A percentile compares a stretch with the other conserved stretches of the same genome.
phyloP scores from a whole-genome alignment of 2,113 vertebrate species.

The Phrynocephalus versicolor region DNA sequence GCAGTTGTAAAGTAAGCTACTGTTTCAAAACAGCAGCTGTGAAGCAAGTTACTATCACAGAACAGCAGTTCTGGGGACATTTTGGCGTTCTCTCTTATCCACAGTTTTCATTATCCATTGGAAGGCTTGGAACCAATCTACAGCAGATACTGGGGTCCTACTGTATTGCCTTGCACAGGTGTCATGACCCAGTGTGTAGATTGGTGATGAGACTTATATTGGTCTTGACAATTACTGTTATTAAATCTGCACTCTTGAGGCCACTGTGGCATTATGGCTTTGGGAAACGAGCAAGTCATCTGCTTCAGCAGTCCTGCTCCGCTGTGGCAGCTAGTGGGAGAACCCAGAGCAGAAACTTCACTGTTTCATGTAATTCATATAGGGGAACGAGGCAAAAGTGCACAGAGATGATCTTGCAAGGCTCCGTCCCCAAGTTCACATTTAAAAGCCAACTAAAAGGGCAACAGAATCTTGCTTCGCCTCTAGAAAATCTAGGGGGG shows the following conservation, averaged over 20 bases:
- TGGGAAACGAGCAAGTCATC: fast-evolving
- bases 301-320: background rate
- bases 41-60: no score
- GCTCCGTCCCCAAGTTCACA: background rate
- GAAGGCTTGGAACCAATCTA: no score
- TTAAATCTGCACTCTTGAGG: conserved; percentile 1
- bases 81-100: no score
- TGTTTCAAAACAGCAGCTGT: no score
- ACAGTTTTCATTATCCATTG: no score
- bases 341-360: background rate
- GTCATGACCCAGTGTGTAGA: background rate
- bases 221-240: conserved; percentile 19
- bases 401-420: background rate
- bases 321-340: background rate
- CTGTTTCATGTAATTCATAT: background rate
- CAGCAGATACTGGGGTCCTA: no score
- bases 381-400: background rate
- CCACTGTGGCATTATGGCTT: background rate
- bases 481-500: background rate
- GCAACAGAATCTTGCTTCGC: background rate
- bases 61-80: no score
- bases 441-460: background rate
- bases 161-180: no score
- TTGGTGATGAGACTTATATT: conserved; percentile 19
- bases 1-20: no score